Conservation (phyloP, 2,797 vertebrate genomes). For the Linurgus olivaceus region DNA sequence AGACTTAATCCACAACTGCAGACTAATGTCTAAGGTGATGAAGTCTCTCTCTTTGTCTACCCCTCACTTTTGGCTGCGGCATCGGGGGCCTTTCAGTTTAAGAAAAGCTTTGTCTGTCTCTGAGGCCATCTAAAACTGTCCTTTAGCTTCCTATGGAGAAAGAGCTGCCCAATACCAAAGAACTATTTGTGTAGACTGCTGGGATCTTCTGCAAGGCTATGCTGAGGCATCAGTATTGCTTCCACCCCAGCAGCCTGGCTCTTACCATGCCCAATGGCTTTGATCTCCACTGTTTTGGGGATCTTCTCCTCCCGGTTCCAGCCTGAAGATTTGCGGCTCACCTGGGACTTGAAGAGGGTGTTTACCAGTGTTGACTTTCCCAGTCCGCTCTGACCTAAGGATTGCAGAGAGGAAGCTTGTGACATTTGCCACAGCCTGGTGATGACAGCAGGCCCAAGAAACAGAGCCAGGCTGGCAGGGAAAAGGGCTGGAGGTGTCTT, state of each 20-base stretch:
- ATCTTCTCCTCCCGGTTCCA: conserved; percentile 96
- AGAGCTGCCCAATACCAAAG: background rate
- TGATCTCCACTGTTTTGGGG: conserved; percentile 96
- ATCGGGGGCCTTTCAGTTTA: background rate
- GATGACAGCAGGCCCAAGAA: background rate
- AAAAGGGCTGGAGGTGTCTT: background rate
- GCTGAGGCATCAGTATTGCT: background rate
- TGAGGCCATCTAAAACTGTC: background rate
- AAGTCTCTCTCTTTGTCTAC: background rate
- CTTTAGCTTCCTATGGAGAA: background rate
- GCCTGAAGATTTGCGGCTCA: conserved; percentile 91
- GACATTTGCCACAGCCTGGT: background rate
- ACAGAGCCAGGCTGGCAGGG: background rate
- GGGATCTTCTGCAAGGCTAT: background rate
- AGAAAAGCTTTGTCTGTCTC: background rate
- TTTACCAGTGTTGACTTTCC: conserved; percentile 95
- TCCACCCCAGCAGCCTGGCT: background rate
- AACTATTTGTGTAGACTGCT: background rate
- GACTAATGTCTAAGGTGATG: background rate
- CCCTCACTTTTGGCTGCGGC: background rate
- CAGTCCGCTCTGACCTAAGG: conserved; percentile 90
- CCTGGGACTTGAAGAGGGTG: conserved; percentile 97
- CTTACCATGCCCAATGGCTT: conserved; percentile 92
- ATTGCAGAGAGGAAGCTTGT: background rate
- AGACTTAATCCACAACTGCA: background rate